These are phyloP conservation scores for Drymonia ruficornis DNA, from an alignment of 2,888 invertebrate species.

Conservation along the genomic window DNA sequence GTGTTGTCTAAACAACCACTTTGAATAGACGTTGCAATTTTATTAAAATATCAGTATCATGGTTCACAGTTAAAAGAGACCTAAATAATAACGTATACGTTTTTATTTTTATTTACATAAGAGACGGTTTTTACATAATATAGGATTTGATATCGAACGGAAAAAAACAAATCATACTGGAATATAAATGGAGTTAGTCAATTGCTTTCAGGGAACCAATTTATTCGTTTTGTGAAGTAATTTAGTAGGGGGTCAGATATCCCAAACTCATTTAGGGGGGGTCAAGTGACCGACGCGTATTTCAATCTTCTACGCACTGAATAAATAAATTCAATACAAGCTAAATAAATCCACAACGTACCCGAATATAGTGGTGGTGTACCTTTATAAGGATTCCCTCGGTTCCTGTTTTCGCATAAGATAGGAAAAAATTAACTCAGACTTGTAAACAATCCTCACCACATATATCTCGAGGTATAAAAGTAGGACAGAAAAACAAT, in stretches of 20 bases:
- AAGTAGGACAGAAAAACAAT: conserved; percentile 36
- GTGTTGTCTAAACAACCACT: background rate
- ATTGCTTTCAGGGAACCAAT: conserved; percentile 3
- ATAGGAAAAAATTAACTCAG: conserved; percentile 32
- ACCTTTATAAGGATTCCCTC: conserved; percentile 30
- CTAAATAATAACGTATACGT: too few species aligned
- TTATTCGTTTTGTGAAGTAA: conserved; percentile 14
- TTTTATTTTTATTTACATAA: too few species aligned
- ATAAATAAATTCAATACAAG: conserved; percentile 41
- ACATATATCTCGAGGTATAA: conserved; percentile 33
- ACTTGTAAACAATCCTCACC: conserved; percentile 43
- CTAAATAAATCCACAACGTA: conserved; percentile 33
- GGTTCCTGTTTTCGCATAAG: conserved; percentile 40
- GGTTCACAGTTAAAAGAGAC: too few species aligned
- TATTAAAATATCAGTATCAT: too few species aligned
- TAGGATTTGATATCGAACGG: too few species aligned
- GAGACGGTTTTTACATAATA: too few species aligned
- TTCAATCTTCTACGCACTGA: conserved; percentile 35
- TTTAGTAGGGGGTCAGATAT: conserved; percentile 17
- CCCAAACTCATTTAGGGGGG: conserved; percentile 7
- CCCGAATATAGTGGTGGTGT: conserved; percentile 22
- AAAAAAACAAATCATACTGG: background rate
- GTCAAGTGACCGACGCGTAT: conserved; percentile 25
- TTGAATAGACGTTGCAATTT: conserved; percentile 8
- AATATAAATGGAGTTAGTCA: conserved; percentile 1